Evolutionary conservation across 2,888 invertebrate species (phyloP).

Genomic region (Lacanobia oleracea): DNA sequence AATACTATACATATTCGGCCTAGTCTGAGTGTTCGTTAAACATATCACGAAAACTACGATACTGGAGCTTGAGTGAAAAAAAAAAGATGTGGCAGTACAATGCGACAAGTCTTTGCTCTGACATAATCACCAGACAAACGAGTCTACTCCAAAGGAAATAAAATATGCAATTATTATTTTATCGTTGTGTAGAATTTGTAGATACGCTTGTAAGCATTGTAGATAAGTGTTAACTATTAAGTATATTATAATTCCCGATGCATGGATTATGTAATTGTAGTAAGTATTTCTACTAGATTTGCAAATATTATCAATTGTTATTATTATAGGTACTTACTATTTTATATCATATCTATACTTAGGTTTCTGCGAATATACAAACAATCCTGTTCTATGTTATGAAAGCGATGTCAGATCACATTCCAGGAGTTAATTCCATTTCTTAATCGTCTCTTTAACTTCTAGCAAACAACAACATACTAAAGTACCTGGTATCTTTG

Average conservation of each 20-base stretch:
- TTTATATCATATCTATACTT: background rate
- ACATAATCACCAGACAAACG: background rate
- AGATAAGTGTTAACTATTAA: slow-evolving; percentile 7
- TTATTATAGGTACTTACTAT: background rate
- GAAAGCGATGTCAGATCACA: background rate
- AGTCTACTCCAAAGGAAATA: slow-evolving; percentile 50
- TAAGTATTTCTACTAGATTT: slow-evolving; percentile 14
- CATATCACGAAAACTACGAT: background rate
- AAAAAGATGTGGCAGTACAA: background rate
- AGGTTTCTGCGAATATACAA: background rate
- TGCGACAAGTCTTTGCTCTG: background rate
- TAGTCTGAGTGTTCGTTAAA: background rate
- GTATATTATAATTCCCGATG: slow-evolving; percentile 3
- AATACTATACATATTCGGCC: background rate
- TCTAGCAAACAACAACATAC: background rate
- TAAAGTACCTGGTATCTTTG: background rate
- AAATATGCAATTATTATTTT: slow-evolving; percentile 16
- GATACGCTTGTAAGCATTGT: slow-evolving; percentile 42
- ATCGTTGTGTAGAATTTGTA: slow-evolving; percentile 29
- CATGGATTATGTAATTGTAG: slow-evolving; percentile 41
- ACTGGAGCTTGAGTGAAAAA: background rate
- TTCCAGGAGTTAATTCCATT: background rate
- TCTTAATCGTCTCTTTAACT: background rate
- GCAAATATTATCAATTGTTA: slow-evolving; percentile 15
- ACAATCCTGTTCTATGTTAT: slow-evolving; percentile 11